Evolutionary conservation across 1,140 invertebrate species (phyloP).

Genomic region (Drosophila eugracilis): DNA sequence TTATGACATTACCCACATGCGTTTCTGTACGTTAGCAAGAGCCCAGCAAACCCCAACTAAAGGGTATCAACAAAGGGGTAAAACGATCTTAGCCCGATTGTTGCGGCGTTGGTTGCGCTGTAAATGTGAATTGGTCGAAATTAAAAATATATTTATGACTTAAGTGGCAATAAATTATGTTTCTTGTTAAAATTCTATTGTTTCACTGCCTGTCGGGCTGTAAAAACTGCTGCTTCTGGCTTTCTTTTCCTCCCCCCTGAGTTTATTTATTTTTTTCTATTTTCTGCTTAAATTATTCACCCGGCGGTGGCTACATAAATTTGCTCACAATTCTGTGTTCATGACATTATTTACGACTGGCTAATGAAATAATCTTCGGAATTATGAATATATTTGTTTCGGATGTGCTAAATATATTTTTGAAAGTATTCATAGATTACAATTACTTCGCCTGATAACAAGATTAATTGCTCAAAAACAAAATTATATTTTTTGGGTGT

Average conservation of each 20-base stretch:
- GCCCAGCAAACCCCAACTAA: not conserved
- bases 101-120: conserved; percentile 52
- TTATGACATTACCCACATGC: not conserved
- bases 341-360: conserved; percentile 58
- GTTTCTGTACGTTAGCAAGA: too few species aligned
- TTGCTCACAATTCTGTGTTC: conserved; percentile 21
- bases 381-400: conserved; percentile 1
- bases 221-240: conserved; percentile 20
- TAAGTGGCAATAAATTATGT: conserved; percentile 83
- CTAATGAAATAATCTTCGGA: conserved; percentile 50
- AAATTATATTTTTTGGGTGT: conserved; percentile 25
- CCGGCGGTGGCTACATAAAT: conserved; percentile 44
- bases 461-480: not conserved
- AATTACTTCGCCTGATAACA: not conserved
- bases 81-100: conserved; percentile 39
- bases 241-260: conserved; percentile 24
- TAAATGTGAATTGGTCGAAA: conserved; percentile 79
- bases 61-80: conserved; percentile 36
- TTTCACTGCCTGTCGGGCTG: conserved; percentile 42
- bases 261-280: conserved; percentile 57
- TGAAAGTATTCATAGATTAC: not conserved
- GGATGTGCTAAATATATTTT: not conserved
- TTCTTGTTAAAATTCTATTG: conserved; percentile 82
- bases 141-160: conserved; percentile 84
- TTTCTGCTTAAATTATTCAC: conserved; percentile 54